These are phyloP conservation scores for Parotocinclus haroldoi DNA, from an alignment of 2,797 vertebrate genomes.

Conservation along the genomic window DNA sequence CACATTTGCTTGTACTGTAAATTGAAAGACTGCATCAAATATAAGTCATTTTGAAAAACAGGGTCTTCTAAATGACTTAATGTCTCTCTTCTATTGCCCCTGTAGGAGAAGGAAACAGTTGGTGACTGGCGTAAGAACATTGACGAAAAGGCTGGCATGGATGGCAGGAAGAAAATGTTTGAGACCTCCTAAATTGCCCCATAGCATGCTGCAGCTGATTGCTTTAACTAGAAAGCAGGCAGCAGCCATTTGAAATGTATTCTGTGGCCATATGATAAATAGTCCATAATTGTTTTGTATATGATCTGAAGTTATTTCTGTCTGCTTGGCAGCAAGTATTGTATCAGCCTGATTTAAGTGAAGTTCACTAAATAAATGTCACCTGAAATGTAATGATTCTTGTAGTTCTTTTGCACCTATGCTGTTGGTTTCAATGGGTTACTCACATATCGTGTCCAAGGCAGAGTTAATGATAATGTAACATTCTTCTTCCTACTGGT, in stretches of 20 bases:
- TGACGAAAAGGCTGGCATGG: constrained; percentile 92
- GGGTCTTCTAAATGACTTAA: no score
- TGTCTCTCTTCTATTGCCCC: neutral
- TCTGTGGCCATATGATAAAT: neutral
- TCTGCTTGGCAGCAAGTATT: constrained; percentile 28
- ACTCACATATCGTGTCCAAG: neutral
- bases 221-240: constrained; percentile 29
- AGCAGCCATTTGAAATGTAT: neutral
- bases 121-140: constrained; percentile 98
- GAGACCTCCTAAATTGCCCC: constrained; percentile 61
- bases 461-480: no score
- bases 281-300: constrained; percentile 28
- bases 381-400: constrained; percentile 12
- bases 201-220: constrained; percentile 18
- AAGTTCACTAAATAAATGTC: constrained; percentile 24
- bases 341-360: constrained; percentile 21
- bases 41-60: no score
- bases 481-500: no score
- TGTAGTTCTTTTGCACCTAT: constrained; percentile 28
- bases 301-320: constrained; percentile 20
- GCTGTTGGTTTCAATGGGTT: constrained; percentile 1
- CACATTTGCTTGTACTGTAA: no score
- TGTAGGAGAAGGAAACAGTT: constrained; percentile 63
- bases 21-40: no score
- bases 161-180: constrained; percentile 97